A percentile compares a stretch with the other conserved stretches of the same genome.
Evolutionary conservation across 2,888 invertebrate species (phyloP).

Genomic region (Siphlonurus alternatus): DNA sequence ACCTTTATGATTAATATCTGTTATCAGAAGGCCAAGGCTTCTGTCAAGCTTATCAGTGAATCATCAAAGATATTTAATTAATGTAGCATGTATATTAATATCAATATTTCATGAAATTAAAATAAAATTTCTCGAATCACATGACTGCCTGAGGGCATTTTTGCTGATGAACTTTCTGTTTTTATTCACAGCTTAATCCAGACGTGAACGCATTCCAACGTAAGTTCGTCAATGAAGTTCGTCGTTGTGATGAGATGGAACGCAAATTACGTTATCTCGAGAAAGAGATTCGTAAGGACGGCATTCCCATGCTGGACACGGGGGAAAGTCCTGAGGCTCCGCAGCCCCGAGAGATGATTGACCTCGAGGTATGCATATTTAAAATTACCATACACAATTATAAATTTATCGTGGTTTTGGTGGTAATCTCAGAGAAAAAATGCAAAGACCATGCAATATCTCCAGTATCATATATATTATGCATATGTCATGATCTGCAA

Average conservation of each 20-base stretch:
- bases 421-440: background rate
- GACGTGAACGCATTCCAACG: conserved; percentile 97
- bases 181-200: conserved; percentile 72
- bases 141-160: no score
- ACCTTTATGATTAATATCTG: no score
- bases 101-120: background rate
- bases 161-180: no score
- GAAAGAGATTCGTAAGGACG: conserved; percentile 92
- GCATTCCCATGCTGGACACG: conserved; percentile 93
- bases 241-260: conserved; percentile 98
- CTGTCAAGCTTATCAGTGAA: background rate
- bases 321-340: conserved; percentile 99
- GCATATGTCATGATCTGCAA: no score
- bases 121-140: no score
- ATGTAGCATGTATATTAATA: background rate
- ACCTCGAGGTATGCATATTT: conserved; percentile 62
- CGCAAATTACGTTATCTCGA: conserved; percentile 89
- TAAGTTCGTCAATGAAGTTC: conserved; percentile 95
- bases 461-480: no score
- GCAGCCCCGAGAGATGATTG: conserved; percentile 97
- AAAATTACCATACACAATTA: background rate
- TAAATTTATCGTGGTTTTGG: background rate
- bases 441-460: no score
- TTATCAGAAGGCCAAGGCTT: no score
- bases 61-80: background rate